Evolutionary conservation across 2,888 invertebrate genomes (phyloP), one percentile per base, ranked within the genome.

Genomic region (Yponomeuta cagnagella): DNA sequence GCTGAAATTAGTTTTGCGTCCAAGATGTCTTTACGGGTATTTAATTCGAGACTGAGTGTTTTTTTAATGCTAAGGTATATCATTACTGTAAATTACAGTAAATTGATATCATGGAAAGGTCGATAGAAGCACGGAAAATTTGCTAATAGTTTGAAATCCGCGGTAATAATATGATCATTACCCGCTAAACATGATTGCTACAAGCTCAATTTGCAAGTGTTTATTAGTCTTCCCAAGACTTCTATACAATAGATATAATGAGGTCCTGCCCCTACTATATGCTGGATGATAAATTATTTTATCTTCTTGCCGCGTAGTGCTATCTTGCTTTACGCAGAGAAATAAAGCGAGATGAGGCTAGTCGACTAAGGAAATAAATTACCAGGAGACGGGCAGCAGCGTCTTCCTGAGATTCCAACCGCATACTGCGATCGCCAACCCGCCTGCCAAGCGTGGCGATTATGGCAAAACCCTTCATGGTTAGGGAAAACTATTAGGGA

Each of bases 101-200:
- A 58, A 58, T 58, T 58, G 52, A 15, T 65, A 65, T 6, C 65
- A n/a, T 65, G 12, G 33, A 30, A 65, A 65, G 65, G 65, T 33
- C 65, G 65, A 31, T 30, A 10, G 30, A 30, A 65, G 65, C 65
- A 65, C 31, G 65, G 12, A 65, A 23, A 65, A 65, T 65, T 33
- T 65, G 65, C 65, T 10, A 65, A 65, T 65, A 65, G 33, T 12
- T 33, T 65, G 30, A 15, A 58, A 58, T 58, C 52, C 5, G 8
- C 52, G 52, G 52, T 58, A 58, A 58, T 58, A 58, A 12, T 58
- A 58, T 58, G 15, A 15, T 15, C 15, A 58, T 15, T 58, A 58
- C 2, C 52, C 3, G 52, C 52, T 15, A 15, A 58, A 58, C 2
- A 52, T 52, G 52, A 58, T 15, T 58, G 52, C 52, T 15, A 58